These are phyloP conservation scores for Umimayanthus chanpuru DNA, from an alignment of 92 coral and sea anemone genomes.

Conservation along the genomic window DNA sequence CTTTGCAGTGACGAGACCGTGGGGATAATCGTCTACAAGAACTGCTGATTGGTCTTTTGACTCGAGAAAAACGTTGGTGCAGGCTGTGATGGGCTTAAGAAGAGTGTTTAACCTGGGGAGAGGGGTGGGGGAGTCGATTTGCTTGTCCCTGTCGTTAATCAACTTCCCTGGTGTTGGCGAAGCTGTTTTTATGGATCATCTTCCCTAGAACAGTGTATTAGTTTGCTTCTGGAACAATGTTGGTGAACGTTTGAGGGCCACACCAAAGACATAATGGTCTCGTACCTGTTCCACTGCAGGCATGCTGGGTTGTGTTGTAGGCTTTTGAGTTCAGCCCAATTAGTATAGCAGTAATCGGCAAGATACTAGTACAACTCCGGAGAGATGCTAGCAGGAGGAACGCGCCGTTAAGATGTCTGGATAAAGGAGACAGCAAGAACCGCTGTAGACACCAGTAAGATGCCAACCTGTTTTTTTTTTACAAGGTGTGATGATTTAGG, in stretches of 20 bases:
- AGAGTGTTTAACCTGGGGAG: neutral
- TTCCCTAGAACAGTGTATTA: no score
- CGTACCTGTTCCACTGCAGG: no score
- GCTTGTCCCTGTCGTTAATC: neutral
- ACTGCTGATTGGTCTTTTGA: neutral
- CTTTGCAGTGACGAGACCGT: constrained; percentile 75
- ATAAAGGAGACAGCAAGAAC: no score
- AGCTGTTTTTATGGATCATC: neutral
- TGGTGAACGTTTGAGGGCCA: neutral
- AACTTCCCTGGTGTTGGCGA: neutral
- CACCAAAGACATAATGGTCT: no score
- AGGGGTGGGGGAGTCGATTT: neutral
- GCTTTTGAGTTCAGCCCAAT: no score
- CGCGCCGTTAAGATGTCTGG: neutral
- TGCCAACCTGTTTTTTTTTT: neutral
- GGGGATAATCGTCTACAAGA: constrained; percentile 60
- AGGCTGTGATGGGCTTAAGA: neutral
- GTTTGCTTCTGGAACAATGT: no score
- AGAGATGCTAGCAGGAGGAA: neutral
- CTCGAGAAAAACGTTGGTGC: neutral
- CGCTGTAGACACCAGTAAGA: neutral
- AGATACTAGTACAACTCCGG: neutral
- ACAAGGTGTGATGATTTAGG: neutral
- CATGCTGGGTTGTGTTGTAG: no score
- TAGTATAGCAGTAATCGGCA: neutral